Evolutionary conservation across 2,888 invertebrate species (phyloP).

Genomic region (Allacma fusca): DNA sequence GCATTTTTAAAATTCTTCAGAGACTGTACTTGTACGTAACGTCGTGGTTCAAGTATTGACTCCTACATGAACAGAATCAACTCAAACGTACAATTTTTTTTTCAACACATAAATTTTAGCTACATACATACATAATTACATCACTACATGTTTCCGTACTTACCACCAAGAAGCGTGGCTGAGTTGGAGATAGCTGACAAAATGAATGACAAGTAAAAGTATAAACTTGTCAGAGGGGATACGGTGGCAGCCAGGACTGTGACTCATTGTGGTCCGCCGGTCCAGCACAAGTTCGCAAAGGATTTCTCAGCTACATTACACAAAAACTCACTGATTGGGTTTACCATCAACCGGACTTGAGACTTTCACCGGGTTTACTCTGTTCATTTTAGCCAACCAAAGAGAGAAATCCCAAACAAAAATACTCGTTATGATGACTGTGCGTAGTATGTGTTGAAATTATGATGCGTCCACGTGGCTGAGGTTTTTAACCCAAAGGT

Average conservation of each 20-base stretch:
- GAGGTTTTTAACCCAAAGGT: no score
- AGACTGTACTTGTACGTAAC: no score
- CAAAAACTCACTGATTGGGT: neutral
- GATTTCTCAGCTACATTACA: slow-evolving; percentile 30
- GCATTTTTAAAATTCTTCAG: no score
- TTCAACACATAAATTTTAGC: no score
- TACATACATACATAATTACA: no score
- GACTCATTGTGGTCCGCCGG: slow-evolving; percentile 38
- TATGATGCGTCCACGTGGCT: no score
- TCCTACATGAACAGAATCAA: no score
- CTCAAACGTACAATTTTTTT: no score
- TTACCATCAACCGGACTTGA: neutral
- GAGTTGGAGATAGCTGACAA: slow-evolving; percentile 49
- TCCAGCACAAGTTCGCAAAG: slow-evolving; percentile 3
- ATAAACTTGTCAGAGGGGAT: slow-evolving; percentile 33
- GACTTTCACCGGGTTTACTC: slow-evolving; percentile 11
- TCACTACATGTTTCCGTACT: slow-evolving; percentile 29
- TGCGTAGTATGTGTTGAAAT: no score
- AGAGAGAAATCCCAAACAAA: no score
- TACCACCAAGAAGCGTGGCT: slow-evolving; percentile 59
- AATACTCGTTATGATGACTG: no score
- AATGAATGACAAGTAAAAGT: slow-evolving; percentile 55
- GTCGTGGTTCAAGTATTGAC: no score
- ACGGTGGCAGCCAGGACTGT: slow-evolving; percentile 25
- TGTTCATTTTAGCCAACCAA: neutral